Percentiles rank a stretch among this genome's conserved stretches.
phyloP scores from a whole-genome alignment of 1,140 invertebrate species.

The Pararge aegeria region DNA sequence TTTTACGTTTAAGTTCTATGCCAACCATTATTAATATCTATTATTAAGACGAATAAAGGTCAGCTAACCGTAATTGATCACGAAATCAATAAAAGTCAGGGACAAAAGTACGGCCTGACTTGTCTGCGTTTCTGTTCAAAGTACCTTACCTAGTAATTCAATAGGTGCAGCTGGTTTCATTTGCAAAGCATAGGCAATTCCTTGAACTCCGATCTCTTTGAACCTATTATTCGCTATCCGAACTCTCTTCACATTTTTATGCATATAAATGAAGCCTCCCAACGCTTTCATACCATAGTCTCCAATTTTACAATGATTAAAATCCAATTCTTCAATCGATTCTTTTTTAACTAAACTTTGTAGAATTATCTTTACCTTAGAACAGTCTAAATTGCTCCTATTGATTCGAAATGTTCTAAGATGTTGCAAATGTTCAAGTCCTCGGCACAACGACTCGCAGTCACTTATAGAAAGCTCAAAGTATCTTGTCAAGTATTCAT shows the following conservation, averaged over 20 bases:
- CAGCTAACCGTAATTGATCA: too few species aligned
- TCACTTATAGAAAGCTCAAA: constrained; percentile 69
- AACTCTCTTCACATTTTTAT: constrained; percentile 62
- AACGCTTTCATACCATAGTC: constrained; percentile 74
- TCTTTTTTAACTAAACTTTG: constrained; percentile 64
- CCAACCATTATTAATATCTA: too few species aligned
- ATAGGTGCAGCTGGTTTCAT: constrained; percentile 71
- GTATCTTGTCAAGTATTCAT: constrained; percentile 55
- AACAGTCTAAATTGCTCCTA: constrained; percentile 67
- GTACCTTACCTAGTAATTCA: constrained; percentile 55
- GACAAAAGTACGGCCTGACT: too few species aligned
- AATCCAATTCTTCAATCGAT: constrained; percentile 71
- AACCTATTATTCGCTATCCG: constrained; percentile 71
- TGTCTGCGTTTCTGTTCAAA: too few species aligned
- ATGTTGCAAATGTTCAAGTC: constrained; percentile 59
- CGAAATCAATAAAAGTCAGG: not conserved
- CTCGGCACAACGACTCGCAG: constrained; percentile 66
- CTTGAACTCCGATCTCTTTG: constrained; percentile 64
- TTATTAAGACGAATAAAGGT: too few species aligned
- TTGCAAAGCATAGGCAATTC: constrained; percentile 69
- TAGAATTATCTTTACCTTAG: constrained; percentile 65
- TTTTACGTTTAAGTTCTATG: too few species aligned
- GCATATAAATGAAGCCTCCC: constrained; percentile 64
- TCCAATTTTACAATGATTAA: constrained; percentile 74
- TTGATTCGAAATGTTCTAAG: constrained; percentile 67